A percentile compares a stretch with the other conserved stretches of the same genome.
Evolutionary conservation across 2,113 vertebrate species (phyloP).

Genomic region (Pimephales promelas): DNA sequence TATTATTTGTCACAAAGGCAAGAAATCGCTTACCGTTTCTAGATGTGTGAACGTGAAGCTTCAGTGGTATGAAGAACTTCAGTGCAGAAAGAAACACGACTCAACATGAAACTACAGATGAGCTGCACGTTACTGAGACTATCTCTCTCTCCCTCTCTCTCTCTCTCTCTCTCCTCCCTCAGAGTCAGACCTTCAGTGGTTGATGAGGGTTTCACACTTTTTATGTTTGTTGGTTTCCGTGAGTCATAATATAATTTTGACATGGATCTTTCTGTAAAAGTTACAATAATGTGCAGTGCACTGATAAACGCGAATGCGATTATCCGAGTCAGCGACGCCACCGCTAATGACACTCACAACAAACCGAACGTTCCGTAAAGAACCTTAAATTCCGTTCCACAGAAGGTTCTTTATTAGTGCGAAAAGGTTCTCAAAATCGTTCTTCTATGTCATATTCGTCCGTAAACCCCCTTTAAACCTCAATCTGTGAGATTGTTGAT

Average conservation of each 20-base stretch:
- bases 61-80: not conserved
- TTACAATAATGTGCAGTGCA: not conserved
- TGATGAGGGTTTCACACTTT: conserved; percentile 23
- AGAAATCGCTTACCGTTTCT: not conserved
- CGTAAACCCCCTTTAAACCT: too few species aligned
- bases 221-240: conserved; percentile 4
- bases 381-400: too few species aligned
- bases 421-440: too few species aligned
- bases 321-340: too few species aligned
- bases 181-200: not conserved
- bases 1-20: not conserved
- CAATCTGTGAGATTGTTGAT: too few species aligned
- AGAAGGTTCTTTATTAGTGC: too few species aligned
- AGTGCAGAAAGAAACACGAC: conserved; percentile 19
- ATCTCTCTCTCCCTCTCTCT: not conserved
- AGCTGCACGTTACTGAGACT: not conserved
- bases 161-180: not conserved
- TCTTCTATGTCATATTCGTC: too few species aligned
- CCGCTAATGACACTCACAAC: too few species aligned
- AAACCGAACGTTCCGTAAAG: too few species aligned
- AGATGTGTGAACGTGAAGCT: not conserved
- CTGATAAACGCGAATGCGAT: not conserved
- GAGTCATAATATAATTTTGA: not conserved
- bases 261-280: not conserved
- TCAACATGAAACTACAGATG: conserved; percentile 9